Evolutionary conservation across 2,113 vertebrate genomes (phyloP).

Genomic region (Scomber scombrus): DNA sequence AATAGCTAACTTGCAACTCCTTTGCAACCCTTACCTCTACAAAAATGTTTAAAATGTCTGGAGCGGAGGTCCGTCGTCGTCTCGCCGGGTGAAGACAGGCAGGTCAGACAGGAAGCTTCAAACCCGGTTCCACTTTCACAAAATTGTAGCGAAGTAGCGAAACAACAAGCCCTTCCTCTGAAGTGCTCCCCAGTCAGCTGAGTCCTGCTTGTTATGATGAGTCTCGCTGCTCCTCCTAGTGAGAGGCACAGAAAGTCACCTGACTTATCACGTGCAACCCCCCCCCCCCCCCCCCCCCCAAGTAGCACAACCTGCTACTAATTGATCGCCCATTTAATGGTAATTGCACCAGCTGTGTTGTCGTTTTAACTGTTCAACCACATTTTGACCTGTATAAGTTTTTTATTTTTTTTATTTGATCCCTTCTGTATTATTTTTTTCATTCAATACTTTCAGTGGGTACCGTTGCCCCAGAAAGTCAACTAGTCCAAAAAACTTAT

Average conservation of each 20-base stretch:
- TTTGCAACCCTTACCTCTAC: slow-evolving; percentile 15
- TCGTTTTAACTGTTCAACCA: too few species aligned
- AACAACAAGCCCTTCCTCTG: fast-evolving
- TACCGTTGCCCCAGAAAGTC: too few species aligned
- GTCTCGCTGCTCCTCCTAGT: not conserved
- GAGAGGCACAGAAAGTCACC: slow-evolving; percentile 51
- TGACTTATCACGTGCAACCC: slow-evolving; percentile 75
- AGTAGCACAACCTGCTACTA: too few species aligned
- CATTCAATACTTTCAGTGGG: too few species aligned
- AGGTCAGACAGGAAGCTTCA: not conserved
- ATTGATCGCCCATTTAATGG: too few species aligned
- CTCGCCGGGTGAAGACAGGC: not conserved
- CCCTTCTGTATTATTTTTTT: too few species aligned
- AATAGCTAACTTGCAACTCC: not conserved
- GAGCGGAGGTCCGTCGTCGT: not conserved
- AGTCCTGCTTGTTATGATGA: not conserved
- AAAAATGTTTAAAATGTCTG: not conserved
- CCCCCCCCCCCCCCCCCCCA: too few species aligned
- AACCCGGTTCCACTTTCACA: not conserved
- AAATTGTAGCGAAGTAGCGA: not conserved
- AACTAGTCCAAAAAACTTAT: too few species aligned
- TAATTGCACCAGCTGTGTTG: too few species aligned
- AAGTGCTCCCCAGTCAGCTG: not conserved
- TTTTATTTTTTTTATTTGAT: too few species aligned
- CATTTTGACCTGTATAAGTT: too few species aligned